Percentiles rank a stretch among this genome's conserved stretches.
These are phyloP conservation scores for Cheilosia pagana DNA, from an alignment of 2,888 invertebrate species.

Conservation along the genomic window DNA sequence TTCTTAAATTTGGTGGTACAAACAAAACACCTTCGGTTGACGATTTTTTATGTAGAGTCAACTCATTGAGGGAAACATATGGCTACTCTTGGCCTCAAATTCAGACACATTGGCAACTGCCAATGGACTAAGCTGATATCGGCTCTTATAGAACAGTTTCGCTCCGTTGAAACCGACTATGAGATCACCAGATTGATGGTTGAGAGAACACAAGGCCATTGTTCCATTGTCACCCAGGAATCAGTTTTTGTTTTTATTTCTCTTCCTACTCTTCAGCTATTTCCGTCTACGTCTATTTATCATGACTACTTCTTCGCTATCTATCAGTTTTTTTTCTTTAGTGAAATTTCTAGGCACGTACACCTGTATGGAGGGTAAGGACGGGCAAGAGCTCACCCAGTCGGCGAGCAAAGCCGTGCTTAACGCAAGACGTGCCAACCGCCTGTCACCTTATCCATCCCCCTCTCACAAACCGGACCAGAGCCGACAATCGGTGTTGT, in stretches of 20 bases:
- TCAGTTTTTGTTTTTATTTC: neutral
- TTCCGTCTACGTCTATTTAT: neutral
- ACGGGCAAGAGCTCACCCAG: neutral
- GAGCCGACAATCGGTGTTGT: neutral
- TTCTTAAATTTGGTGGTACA: neutral
- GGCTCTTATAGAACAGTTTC: constrained; percentile 2
- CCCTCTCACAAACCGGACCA: neutral
- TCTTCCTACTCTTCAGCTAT: neutral
- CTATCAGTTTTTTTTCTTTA: neutral
- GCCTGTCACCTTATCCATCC: neutral
- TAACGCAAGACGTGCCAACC: neutral
- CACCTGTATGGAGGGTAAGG: neutral
- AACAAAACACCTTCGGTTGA: neutral
- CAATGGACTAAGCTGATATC: neutral
- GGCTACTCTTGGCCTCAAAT: too few species aligned
- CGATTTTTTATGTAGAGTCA: too few species aligned
- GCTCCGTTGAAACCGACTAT: constrained; percentile 5
- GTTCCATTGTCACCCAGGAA: neutral
- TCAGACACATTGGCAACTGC: neutral
- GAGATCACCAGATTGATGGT: neutral
- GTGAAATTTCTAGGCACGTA: neutral
- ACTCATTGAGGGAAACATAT: too few species aligned
- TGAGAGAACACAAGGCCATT: neutral
- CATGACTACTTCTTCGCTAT: neutral
- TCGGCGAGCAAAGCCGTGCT: neutral